Evolutionary conservation across 1,140 invertebrate species (phyloP).

Genomic region (Musca vetustissima): DNA sequence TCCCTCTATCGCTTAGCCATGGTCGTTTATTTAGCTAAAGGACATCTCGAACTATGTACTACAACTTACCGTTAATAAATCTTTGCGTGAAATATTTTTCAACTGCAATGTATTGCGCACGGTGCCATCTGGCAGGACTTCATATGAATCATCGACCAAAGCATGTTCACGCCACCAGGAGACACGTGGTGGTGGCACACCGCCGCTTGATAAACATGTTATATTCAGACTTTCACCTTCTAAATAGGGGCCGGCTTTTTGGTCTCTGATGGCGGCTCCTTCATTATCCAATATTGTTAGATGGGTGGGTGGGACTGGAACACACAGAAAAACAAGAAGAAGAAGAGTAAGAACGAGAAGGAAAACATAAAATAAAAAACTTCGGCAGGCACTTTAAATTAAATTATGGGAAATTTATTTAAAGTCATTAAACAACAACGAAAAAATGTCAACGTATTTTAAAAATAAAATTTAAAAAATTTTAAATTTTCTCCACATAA

Average conservation of each 20-base stretch:
- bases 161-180: slow-evolving; percentile 84
- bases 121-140: slow-evolving; percentile 51
- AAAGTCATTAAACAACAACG: neutral
- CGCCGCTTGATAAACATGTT: slow-evolving; percentile 78
- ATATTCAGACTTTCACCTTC: slow-evolving; percentile 78
- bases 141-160: slow-evolving; percentile 61
- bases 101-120: slow-evolving; percentile 51
- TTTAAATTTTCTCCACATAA: too few species aligned
- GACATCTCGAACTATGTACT: too few species aligned
- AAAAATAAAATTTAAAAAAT: too few species aligned
- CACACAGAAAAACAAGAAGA: slow-evolving; percentile 18
- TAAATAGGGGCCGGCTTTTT: slow-evolving; percentile 76
- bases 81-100: slow-evolving; percentile 52
- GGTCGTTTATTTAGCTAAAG: neutral
- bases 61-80: slow-evolving; percentile 54
- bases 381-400: too few species aligned
- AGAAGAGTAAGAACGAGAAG: too few species aligned
- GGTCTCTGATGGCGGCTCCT: slow-evolving; percentile 68
- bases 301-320: slow-evolving; percentile 74
- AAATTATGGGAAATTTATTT: too few species aligned
- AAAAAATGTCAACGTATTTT: neutral
- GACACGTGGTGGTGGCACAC: slow-evolving; percentile 75
- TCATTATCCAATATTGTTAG: slow-evolving; percentile 73
- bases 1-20: too few species aligned
- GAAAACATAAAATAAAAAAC: neutral